Conservation (phyloP, 2,113 vertebrate species). For the Mobula birostris region DNA sequence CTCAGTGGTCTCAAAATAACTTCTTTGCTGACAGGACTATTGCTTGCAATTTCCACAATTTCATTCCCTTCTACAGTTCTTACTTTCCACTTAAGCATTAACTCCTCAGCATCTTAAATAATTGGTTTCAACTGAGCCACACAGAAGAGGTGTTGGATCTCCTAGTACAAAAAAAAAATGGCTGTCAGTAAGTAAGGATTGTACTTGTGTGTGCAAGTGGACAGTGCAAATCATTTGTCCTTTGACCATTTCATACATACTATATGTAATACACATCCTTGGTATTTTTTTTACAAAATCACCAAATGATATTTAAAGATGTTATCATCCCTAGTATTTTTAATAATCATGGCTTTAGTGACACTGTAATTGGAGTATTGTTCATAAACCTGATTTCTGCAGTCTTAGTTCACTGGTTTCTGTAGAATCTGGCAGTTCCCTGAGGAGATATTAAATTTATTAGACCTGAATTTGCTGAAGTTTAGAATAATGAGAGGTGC, state of each 20-base stretch:
- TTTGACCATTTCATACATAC: not conserved
- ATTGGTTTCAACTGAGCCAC: not conserved
- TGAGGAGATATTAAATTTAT: no score
- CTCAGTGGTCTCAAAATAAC: not conserved
- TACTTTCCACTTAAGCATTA: not conserved
- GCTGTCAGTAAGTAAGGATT: not conserved
- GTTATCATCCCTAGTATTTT: no score
- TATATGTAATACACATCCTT: not conserved
- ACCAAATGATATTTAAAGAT: not conserved
- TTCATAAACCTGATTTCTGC: no score
- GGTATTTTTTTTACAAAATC: not conserved
- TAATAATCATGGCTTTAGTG: no score
- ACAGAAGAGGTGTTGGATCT: not conserved
- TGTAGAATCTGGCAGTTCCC: no score
- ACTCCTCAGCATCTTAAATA: not conserved
- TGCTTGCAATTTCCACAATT: not conserved
- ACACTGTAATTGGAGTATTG: no score
- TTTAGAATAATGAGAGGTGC: no score
- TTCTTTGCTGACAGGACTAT: not conserved
- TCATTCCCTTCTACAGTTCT: not conserved
- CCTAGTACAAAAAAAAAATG: not conserved
- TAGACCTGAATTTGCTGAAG: no score
- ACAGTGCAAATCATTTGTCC: not conserved
- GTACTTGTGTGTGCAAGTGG: not conserved
- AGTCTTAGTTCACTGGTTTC: no score